phyloP scores from a whole-genome alignment of 1,140 invertebrate genomes.

The Bombus terrestris region DNA sequence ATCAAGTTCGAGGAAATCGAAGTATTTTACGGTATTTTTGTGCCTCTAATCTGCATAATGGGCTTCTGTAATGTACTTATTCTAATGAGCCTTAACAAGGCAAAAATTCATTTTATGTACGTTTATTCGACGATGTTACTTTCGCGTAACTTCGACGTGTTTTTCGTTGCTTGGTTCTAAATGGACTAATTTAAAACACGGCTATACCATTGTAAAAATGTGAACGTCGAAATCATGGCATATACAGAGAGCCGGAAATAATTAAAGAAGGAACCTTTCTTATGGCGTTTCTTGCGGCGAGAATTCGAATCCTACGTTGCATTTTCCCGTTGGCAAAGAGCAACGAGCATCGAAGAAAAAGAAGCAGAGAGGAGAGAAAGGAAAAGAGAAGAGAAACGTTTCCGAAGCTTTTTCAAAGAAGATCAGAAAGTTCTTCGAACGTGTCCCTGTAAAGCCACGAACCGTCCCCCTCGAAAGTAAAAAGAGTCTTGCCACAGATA shows the following conservation, averaged over 20 bases:
- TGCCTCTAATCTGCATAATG: no score
- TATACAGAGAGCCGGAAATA: background rate
- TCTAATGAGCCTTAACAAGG: no score
- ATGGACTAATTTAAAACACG: no score
- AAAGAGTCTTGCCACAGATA: slow-evolving; percentile 11
- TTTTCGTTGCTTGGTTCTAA: no score
- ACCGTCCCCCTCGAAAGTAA: background rate
- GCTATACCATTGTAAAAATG: no score
- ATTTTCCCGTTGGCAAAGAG: background rate
- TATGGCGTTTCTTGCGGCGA: background rate
- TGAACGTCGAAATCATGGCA: no score
- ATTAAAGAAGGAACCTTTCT: background rate
- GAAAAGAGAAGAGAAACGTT: background rate
- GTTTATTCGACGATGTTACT: no score
- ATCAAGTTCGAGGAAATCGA: no score
- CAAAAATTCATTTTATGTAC: no score
- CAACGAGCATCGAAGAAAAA: background rate
- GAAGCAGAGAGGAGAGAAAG: background rate
- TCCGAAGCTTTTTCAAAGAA: slow-evolving; percentile 16
- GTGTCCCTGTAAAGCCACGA: slow-evolving; percentile 29
- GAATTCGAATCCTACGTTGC: slow-evolving; percentile 6
- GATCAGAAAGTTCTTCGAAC: slow-evolving; percentile 25
- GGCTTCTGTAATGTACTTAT: no score
- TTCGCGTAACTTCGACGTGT: no score
- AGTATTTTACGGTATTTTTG: no score